These are phyloP conservation scores for Leucopsar rothschildi DNA, from an alignment of 2,113 vertebrate species.

Conservation along the genomic window DNA sequence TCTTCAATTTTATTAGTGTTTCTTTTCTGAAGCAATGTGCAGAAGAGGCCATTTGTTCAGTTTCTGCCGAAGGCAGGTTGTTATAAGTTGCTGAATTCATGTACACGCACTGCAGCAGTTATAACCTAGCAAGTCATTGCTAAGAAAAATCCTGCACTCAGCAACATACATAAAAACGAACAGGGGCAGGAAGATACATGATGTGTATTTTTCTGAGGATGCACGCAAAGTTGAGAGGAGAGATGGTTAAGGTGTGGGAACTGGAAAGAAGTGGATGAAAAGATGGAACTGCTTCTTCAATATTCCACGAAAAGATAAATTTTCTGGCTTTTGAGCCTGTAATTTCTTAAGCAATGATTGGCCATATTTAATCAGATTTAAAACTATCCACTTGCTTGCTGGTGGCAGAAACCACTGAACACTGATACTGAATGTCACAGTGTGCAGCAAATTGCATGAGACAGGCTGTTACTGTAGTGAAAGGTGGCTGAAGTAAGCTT, in stretches of 20 bases:
- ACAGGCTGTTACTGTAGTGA: background rate
- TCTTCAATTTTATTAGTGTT: background rate
- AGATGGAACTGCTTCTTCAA: background rate
- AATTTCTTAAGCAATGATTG: background rate
- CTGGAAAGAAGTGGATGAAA: background rate
- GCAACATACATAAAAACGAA: background rate
- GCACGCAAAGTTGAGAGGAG: background rate
- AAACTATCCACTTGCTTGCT: background rate
- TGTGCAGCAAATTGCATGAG: background rate
- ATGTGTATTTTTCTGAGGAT: background rate
- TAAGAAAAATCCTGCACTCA: background rate
- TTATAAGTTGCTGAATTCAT: background rate
- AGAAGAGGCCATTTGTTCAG: background rate
- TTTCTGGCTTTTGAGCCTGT: background rate
- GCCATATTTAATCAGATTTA: background rate
- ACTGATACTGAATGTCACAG: background rate
- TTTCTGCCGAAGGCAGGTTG: background rate
- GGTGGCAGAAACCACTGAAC: background rate
- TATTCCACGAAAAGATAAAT: background rate
- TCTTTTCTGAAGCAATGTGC: background rate
- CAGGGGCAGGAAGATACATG: background rate
- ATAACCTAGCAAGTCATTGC: background rate
- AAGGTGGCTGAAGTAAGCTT: background rate
- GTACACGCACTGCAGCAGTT: background rate
- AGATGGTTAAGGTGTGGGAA: background rate